Conservation (phyloP, 2,113 vertebrate species). For the Myotis davidii region DNA sequence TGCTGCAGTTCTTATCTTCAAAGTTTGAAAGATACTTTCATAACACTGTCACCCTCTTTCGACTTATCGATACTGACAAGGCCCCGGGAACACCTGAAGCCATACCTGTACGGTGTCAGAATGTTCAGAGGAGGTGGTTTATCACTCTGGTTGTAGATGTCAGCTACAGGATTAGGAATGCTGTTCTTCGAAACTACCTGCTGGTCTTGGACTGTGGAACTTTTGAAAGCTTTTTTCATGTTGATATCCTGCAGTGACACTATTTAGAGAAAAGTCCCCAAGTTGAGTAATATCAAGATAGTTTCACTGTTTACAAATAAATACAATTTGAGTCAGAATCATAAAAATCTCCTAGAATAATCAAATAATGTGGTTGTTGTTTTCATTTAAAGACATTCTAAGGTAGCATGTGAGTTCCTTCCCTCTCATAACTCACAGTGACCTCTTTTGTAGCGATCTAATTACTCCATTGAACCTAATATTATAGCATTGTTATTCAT, state of each 20-base stretch:
- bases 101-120: slow-evolving; percentile 94
- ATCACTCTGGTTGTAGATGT: slow-evolving; percentile 96
- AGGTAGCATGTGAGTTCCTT: not conserved
- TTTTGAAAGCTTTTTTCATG: slow-evolving; percentile 99
- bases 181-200: slow-evolving; percentile 98
- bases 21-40: not conserved
- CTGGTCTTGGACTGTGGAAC: slow-evolving; percentile 96
- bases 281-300: not conserved
- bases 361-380: not conserved
- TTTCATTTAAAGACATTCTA: not conserved
- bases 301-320: not conserved
- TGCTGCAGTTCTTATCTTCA: not conserved
- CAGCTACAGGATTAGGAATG: slow-evolving; percentile 93
- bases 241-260: slow-evolving; percentile 99
- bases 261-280: slow-evolving; percentile 77
- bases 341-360: not conserved
- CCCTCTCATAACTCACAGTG: not conserved
- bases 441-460: not conserved
- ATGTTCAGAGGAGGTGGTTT: slow-evolving; percentile 96
- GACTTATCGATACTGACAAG: not conserved
- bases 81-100: rapidly evolving
- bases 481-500: not conserved
- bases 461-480: not conserved
- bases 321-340: not conserved
- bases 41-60: not conserved